These are phyloP conservation scores for Nasonia longicornis DNA, from an alignment of 1,140 invertebrate species.

Conservation along the genomic window DNA sequence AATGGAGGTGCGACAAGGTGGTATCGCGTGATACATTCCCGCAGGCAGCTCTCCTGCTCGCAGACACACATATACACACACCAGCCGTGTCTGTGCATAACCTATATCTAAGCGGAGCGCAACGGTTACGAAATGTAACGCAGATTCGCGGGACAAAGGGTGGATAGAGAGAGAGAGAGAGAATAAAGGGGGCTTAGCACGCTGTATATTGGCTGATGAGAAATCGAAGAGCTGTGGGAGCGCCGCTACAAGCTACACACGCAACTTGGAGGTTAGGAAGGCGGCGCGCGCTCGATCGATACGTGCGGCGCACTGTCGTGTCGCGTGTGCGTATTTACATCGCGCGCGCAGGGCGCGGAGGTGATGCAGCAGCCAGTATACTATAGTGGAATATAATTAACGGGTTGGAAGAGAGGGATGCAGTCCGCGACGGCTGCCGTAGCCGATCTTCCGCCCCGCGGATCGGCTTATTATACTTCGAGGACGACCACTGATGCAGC, in stretches of 20 bases:
- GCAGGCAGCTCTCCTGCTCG: not conserved
- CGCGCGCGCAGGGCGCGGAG: not conserved
- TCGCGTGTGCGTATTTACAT: not conserved
- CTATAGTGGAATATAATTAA: not conserved
- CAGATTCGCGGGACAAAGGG: too few species aligned
- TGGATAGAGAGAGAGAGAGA: too few species aligned
- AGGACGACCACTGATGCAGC: not conserved
- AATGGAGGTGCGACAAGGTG: conserved; percentile 35
- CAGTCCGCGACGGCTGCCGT: not conserved
- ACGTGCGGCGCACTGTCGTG: not conserved
- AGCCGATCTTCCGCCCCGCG: not conserved
- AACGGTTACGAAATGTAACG: conserved; percentile 2
- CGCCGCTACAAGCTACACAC: too few species aligned
- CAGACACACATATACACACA: not conserved
- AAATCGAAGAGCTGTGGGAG: too few species aligned
- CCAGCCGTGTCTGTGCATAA: not conserved
- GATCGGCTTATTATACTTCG: not conserved
- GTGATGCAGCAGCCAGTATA: not conserved
- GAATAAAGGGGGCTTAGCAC: too few species aligned
- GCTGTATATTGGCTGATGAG: too few species aligned
- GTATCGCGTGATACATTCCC: conserved; percentile 4
- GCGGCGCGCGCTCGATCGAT: not conserved
- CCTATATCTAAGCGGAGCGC: not conserved
- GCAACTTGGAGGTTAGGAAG: not conserved
- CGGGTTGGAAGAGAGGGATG: not conserved